These are phyloP conservation scores for Saccopteryx leptura DNA, from an alignment of 2,113 vertebrate species.

Conservation along the genomic window DNA sequence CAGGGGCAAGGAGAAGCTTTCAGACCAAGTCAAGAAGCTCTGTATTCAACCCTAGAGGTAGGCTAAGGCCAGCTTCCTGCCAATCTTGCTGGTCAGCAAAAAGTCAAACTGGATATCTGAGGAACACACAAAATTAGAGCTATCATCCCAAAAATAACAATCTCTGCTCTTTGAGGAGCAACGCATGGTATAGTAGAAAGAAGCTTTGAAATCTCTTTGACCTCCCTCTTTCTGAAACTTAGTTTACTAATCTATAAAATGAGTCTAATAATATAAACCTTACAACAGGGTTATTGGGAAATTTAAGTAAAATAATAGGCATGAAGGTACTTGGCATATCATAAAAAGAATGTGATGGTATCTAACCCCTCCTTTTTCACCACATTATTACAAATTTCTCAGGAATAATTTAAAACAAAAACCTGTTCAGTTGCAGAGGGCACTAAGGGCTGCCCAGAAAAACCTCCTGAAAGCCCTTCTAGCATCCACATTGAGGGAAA, in stretches of 20 bases:
- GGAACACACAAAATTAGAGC: conserved; percentile 10
- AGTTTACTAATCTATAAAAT: conserved; percentile 52
- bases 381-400: conserved; percentile 45
- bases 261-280: conserved; percentile 42
- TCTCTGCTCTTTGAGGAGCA: conserved; percentile 28
- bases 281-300: neutral
- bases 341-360: conserved; percentile 57
- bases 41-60: conserved; percentile 18
- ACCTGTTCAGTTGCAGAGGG: neutral
- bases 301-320: conserved; percentile 61
- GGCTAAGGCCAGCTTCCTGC: neutral
- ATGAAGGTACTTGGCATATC: conserved; percentile 27
- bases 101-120: neutral
- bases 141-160: conserved; percentile 51
- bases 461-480: neutral
- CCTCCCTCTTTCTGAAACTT: conserved; percentile 47
- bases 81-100: neutral
- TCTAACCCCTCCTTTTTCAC: neutral
- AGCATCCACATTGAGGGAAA: conserved; percentile 10
- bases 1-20: neutral
- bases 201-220: neutral
- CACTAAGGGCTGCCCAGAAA: neutral
- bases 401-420: conserved; percentile 66
- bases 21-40: conserved; percentile 15
- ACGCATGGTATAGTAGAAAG: neutral